Conservation (phyloP, 2,113 vertebrate genomes). For the Nothoprocta perdicaria region DNA sequence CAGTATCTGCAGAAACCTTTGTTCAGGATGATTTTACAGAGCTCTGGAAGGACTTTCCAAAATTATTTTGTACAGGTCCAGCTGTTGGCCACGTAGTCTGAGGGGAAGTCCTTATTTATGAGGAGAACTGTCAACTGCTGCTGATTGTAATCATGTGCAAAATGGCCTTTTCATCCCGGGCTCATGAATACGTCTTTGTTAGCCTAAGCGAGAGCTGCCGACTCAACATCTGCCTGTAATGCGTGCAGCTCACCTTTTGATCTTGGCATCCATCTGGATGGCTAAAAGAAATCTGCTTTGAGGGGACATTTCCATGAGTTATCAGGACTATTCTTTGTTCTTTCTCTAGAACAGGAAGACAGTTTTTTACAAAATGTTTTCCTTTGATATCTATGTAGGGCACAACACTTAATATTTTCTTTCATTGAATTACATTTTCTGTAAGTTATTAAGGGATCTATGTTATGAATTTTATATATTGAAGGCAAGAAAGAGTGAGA, state of each 20-base stretch:
- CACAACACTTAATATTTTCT: neutral
- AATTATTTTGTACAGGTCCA: neutral
- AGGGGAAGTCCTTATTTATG: constrained; percentile 16
- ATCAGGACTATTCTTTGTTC: neutral
- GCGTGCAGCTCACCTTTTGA: constrained; percentile 57
- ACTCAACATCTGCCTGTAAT: constrained; percentile 27
- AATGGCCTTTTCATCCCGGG: constrained; percentile 44
- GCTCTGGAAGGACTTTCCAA: neutral
- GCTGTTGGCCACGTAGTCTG: neutral
- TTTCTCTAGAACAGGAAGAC: neutral
- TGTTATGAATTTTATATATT: neutral
- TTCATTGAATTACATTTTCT: constrained; percentile 22
- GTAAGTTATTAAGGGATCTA: constrained; percentile 30
- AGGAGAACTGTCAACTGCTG: neutral
- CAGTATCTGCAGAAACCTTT: neutral
- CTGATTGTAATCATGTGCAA: constrained; percentile 12
- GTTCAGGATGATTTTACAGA: neutral
- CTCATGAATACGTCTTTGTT: constrained; percentile 36
- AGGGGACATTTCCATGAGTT: constrained; percentile 24
- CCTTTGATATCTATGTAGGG: constrained; percentile 21
- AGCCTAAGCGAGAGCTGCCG: neutral
- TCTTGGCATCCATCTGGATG: constrained; percentile 13
- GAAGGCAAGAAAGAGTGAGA: constrained; percentile 44
- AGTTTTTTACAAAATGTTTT: neutral
- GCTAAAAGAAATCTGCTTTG: constrained; percentile 26